Evolutionary conservation across 1,140 invertebrate genomes (phyloP).

Genomic region (Pseudomyrmex cubaensis): DNA sequence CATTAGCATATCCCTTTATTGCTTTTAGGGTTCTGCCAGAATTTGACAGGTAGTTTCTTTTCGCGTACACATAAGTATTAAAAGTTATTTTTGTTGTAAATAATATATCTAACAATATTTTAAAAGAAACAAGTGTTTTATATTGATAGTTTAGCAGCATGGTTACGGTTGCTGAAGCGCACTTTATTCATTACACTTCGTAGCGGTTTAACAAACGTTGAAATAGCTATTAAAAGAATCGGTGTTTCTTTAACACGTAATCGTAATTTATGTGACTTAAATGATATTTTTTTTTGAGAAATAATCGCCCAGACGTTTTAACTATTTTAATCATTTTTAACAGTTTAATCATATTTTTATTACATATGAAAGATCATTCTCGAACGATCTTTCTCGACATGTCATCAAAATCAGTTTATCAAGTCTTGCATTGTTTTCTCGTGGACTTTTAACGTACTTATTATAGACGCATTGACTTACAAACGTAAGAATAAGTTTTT

Average conservation of each 20-base stretch:
- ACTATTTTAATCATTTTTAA: slow-evolving; percentile 29
- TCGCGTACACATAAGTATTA: slow-evolving; percentile 50
- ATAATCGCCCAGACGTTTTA: slow-evolving; percentile 10
- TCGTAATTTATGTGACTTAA: slow-evolving; percentile 19
- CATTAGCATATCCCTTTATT: slow-evolving; percentile 74
- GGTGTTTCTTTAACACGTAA: background rate
- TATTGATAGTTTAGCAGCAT: slow-evolving; percentile 57
- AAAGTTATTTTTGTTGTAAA: slow-evolving; percentile 27
- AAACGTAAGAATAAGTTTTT: slow-evolving; percentile 22
- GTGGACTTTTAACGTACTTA: background rate
- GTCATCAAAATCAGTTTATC: background rate
- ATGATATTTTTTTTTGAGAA: background rate
- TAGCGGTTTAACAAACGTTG: slow-evolving; percentile 31
- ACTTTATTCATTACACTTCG: slow-evolving; percentile 30
- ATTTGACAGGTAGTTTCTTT: slow-evolving; percentile 77
- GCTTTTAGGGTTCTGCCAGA: slow-evolving; percentile 80
- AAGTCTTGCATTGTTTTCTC: slow-evolving; percentile 1
- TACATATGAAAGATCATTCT: slow-evolving; percentile 2
- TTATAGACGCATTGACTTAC: slow-evolving; percentile 10
- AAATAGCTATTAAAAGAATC: slow-evolving; percentile 47
- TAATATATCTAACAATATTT: slow-evolving; percentile 49
- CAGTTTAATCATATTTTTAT: background rate
- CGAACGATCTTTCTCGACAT: background rate
- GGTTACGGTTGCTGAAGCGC: slow-evolving; percentile 48
- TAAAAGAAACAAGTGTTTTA: slow-evolving; percentile 11